A percentile compares a stretch with the other conserved stretches of the same genome.
These are phyloP conservation scores for Acyrthosiphon pisum DNA, from an alignment of 1,140 invertebrate species.

Conservation along the genomic window DNA sequence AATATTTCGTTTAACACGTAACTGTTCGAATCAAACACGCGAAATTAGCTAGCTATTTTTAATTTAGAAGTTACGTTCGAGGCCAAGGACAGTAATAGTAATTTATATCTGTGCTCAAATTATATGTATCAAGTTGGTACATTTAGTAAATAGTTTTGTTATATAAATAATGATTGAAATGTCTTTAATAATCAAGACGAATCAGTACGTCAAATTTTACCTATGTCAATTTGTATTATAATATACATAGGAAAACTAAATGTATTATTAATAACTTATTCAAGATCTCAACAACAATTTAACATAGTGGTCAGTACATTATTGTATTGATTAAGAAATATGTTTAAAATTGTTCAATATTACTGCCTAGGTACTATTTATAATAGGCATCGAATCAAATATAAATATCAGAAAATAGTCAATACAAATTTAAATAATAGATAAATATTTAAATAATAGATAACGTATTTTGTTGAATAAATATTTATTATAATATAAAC, in stretches of 20 bases:
- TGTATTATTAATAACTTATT: neutral
- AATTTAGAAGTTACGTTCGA: slow-evolving; percentile 13
- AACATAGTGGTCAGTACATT: neutral
- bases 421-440: too few species aligned
- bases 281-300: neutral
- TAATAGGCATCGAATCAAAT: neutral
- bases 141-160: neutral
- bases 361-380: neutral
- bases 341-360: neutral
- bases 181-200: neutral
- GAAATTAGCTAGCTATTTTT: neutral
- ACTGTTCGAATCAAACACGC: neutral
- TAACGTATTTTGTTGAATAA: too few species aligned
- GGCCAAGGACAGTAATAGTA: neutral
- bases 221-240: neutral
- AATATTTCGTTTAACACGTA: slow-evolving; percentile 25
- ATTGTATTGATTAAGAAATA: neutral
- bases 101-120: neutral
- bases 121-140: neutral
- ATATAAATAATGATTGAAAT: slow-evolving; percentile 4
- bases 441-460: too few species aligned
- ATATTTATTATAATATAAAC: too few species aligned
- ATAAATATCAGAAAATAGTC: neutral
- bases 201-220: neutral
- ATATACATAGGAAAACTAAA: neutral